Evolutionary conservation across 2,113 vertebrate genomes (phyloP), one percentile per base, ranked within the genome.

Genomic region (Microtus pennsylvanicus): DNA sequence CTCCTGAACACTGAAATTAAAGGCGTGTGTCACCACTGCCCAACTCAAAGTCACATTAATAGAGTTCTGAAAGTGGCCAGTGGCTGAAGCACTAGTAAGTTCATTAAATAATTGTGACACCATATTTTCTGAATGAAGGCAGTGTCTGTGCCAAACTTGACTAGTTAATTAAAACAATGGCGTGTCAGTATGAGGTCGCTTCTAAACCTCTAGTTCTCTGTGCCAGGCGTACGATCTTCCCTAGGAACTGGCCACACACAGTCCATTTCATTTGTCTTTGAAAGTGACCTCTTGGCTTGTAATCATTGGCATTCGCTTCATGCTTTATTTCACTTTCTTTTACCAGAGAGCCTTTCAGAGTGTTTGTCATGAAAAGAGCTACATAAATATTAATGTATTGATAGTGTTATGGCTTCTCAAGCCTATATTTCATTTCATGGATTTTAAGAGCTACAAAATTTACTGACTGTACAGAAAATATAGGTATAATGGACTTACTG

Each of bases 301-400:
- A 97, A 87, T 97, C 93, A 96, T 96, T 94, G 92, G 88, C 72
- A 96, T 98, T 97, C 96, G 91, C 83, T 93, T 98, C 98, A 95
- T 93, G 96, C 95, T 97, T 98, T 98, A 96, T 97, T 98, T 98
- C 55, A 94, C 95, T 98, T 98, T 98, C 94, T 98, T 97, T 98
- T 98, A 97, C 94, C 93, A 52, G 91, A 96, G 95, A 98, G 91
- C 91, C 96, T 95, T 98, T 98, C 3, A 33, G 94, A 98, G 98
- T 97, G 70, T 98, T 98, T 98, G 96, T 98, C 98, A 98, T 98
- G 97, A 98, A 98, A 98, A 98, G 93, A 97, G 88, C 96, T 96
- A 96, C 96, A 98, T 98, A 98, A 98, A 98, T 98, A 99, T 98
- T 98, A 98, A 99, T 98, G 97, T 98, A 98, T 98, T 98, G 98